Percentiles rank a stretch among this genome's conserved stretches.
phyloP scores from a whole-genome alignment of 1,140 invertebrate species.

The Cotesia typhae region DNA sequence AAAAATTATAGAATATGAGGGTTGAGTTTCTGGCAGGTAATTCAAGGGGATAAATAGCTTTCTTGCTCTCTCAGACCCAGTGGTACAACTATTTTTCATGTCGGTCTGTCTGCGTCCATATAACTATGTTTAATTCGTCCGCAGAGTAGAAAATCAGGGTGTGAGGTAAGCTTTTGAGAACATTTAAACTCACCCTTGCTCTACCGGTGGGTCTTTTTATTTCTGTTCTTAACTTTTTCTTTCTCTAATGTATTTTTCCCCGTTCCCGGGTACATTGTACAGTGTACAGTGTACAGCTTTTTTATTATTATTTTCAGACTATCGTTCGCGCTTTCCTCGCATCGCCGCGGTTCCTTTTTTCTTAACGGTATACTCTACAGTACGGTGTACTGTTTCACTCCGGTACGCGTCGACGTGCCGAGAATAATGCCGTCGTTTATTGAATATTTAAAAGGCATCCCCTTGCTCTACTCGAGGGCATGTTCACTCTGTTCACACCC shows the following conservation, averaged over 20 bases:
- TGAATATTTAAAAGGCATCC: conserved; percentile 60
- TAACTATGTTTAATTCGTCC: not conserved
- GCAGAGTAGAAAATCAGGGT: not conserved
- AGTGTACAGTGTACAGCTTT: not conserved
- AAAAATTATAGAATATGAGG: conserved; percentile 50
- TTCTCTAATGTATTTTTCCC: conserved; percentile 6
- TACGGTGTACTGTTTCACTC: conserved; percentile 11
- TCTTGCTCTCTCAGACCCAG: conserved; percentile 20
- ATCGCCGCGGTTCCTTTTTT: not conserved
- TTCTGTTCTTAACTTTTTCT: not conserved
- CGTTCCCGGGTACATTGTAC: too few species aligned
- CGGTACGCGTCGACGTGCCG: conserved; percentile 49
- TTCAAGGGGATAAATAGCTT: conserved; percentile 53
- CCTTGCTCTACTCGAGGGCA: conserved; percentile 3
- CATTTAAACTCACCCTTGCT: not conserved
- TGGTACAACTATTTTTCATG: conserved; percentile 24
- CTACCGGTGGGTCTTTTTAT: conserved; percentile 2
- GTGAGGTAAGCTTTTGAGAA: conserved; percentile 15
- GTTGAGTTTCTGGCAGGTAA: conserved; percentile 48
- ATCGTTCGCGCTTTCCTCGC: conserved; percentile 16
- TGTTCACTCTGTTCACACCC: conserved; percentile 32
- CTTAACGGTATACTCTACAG: not conserved
- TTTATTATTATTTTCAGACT: not conserved
- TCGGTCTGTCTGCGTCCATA: conserved; percentile 8
- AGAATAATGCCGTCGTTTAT: conserved; percentile 59